Conservation (phyloP, 2,888 invertebrate species). For the Osmoderma eremita region DNA sequence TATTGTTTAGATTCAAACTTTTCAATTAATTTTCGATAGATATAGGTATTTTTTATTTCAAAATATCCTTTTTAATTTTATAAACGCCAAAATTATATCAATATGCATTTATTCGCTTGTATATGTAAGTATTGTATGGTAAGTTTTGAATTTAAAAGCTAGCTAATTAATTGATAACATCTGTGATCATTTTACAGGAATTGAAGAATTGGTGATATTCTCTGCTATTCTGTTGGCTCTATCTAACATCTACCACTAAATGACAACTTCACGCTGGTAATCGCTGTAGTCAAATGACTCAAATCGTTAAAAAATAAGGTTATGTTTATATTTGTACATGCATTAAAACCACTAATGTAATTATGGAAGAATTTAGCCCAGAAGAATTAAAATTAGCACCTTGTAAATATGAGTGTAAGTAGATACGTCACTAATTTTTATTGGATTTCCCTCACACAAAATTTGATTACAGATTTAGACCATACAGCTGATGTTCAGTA, state of each 20-base stretch:
- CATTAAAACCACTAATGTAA: neutral
- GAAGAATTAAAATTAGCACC: conserved; percentile 74
- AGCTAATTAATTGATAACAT: no score
- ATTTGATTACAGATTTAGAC: conserved; percentile 81
- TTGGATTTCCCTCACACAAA: neutral
- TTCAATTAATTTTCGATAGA: conserved; percentile 20
- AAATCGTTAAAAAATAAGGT: conserved; percentile 3
- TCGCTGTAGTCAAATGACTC: neutral
- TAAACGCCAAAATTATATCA: neutral
- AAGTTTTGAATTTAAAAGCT: no score
- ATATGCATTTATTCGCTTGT: no score
- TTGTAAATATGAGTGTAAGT: conserved; percentile 85
- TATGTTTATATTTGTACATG: neutral
- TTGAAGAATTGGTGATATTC: neutral
- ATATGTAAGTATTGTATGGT: no score
- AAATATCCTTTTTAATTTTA: neutral
- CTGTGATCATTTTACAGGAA: neutral
- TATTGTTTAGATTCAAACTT: conserved; percentile 32
- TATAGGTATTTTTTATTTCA: conserved; percentile 6
- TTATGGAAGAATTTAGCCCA: conserved; percentile 63
- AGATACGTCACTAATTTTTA: neutral
- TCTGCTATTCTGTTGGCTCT: neutral
- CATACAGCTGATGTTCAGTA: conserved; percentile 99
- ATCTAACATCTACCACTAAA: neutral
- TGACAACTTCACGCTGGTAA: neutral